A percentile compares a stretch with the other conserved stretches of the same genome.
These are phyloP conservation scores for Pyrrhura leucotis DNA, from an alignment of 2,797 vertebrate genomes.

Conservation along the genomic window DNA sequence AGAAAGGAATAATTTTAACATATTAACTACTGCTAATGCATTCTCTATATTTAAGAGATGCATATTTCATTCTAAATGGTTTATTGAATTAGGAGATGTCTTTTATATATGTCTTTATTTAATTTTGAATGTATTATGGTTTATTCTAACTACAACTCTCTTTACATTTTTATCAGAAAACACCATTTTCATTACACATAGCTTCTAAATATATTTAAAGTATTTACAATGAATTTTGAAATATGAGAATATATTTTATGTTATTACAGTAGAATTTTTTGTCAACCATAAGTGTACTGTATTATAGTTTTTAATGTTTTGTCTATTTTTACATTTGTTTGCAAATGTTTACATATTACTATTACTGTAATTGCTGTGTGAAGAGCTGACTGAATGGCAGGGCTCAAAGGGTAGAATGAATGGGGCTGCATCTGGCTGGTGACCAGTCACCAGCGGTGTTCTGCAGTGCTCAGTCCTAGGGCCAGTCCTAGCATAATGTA, in stretches of 20 bases:
- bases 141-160: background rate
- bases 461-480: background rate
- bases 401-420: background rate
- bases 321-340: background rate
- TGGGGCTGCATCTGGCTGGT: background rate
- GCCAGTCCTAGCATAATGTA: background rate
- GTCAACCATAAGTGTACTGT: background rate
- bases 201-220: background rate
- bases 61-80: conserved; percentile 23
- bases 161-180: background rate
- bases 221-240: background rate
- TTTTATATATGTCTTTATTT: conserved; percentile 34
- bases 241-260: background rate
- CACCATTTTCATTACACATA: background rate
- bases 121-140: background rate
- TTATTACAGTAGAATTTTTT: background rate
- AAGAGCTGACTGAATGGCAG: background rate
- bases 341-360: background rate
- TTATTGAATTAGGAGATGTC: background rate
- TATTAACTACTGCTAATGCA: background rate
- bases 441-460: rapidly evolving
- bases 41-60: conserved; percentile 16
- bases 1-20: conserved; percentile 9
- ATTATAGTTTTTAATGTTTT: background rate
- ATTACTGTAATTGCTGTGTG: background rate